Percentiles rank a stretch among this genome's conserved stretches.
phyloP scores from a whole-genome alignment of 2,797 vertebrate species.

The Podargus strigoides region DNA sequence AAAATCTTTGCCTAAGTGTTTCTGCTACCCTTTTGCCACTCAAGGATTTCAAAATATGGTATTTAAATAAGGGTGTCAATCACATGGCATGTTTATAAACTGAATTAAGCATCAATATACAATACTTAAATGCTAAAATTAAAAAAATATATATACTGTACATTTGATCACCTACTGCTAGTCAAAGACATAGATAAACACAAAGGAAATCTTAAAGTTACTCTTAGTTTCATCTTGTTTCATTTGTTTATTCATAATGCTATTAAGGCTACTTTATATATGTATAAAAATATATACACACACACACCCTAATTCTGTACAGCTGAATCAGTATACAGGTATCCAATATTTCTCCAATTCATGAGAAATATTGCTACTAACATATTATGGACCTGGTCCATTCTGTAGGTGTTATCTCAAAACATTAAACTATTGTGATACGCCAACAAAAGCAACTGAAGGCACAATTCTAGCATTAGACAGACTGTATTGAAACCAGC shows the following conservation, averaged over 20 bases:
- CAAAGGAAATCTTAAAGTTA: neutral
- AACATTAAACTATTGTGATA: constrained; percentile 41
- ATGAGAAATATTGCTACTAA: neutral
- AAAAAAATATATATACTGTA: neutral
- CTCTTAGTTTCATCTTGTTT: neutral
- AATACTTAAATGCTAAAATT: neutral
- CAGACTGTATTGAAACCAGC: constrained; percentile 52
- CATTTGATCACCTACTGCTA: neutral
- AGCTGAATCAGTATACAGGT: neutral
- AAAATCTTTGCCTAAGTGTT: neutral
- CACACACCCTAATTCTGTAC: neutral
- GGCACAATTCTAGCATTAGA: constrained; percentile 35
- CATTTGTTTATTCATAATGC: neutral
- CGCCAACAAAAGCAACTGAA: constrained; percentile 51
- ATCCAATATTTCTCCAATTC: neutral
- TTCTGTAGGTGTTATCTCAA: constrained; percentile 48
- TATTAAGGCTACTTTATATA: neutral
- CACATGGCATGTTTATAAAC: neutral
- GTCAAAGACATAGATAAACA: neutral
- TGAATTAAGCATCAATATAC: neutral
- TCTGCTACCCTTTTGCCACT: neutral
- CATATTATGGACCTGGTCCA: neutral
- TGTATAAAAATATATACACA: neutral
- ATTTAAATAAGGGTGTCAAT: neutral
- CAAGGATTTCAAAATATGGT: neutral